Percentiles rank a stretch among this genome's conserved stretches.
Evolutionary conservation across 1,140 invertebrate species (phyloP).

Genomic region (Drosophila nikananu): DNA sequence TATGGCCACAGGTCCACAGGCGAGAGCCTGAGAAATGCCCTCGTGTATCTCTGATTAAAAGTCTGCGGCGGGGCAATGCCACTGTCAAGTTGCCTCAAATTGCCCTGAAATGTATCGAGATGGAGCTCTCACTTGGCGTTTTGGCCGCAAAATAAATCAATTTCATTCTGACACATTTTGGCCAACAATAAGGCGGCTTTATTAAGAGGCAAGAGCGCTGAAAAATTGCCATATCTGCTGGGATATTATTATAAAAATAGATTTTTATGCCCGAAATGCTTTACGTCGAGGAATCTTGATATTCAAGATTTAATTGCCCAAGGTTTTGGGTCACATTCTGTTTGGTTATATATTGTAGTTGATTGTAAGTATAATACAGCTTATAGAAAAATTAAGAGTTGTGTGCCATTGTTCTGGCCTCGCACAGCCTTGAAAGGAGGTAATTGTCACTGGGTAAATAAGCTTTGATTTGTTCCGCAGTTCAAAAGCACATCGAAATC

Average conservation of each 20-base stretch:
- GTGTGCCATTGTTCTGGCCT: background rate
- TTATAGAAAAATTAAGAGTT: background rate
- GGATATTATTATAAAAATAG: background rate
- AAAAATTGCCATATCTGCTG: background rate
- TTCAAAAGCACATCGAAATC: constrained; percentile 1
- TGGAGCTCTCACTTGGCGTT: background rate
- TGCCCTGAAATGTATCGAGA: constrained; percentile 11
- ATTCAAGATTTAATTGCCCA: background rate
- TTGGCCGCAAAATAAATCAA: constrained; percentile 24
- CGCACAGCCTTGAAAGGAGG: background rate
- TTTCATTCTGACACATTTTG: constrained; percentile 1
- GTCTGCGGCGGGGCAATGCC: constrained; percentile 28
- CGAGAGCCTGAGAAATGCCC: background rate
- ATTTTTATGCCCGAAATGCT: too few species aligned
- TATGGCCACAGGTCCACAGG: constrained; percentile 18
- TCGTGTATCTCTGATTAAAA: constrained; percentile 20
- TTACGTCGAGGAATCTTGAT: background rate
- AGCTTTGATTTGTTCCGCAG: background rate
- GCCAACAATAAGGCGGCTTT: constrained; percentile 12
- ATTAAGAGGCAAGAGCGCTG: background rate
- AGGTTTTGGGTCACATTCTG: background rate
- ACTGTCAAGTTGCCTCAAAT: constrained; percentile 40
- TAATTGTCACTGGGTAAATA: too few species aligned
- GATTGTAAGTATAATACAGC: background rate
- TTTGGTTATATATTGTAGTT: background rate